Percentiles rank a stretch among this genome's conserved stretches.
Conservation (phyloP, 2,888 invertebrate species). For the Polyommatus icarus region DNA sequence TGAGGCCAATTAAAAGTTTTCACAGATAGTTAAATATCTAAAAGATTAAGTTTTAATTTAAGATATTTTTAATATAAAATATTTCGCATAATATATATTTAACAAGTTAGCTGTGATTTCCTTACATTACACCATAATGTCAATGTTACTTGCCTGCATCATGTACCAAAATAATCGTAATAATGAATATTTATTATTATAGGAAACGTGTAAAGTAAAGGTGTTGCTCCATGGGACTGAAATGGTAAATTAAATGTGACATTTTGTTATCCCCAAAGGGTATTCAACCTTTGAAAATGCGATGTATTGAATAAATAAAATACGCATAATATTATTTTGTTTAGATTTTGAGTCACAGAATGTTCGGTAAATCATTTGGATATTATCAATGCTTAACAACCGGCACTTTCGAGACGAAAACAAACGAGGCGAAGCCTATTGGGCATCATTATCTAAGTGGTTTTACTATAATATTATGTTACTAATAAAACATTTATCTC, state of each 20-base stretch:
- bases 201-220: not conserved
- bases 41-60: no score
- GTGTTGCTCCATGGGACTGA: not conserved
- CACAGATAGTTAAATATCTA: no score
- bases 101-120: no score
- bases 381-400: no score
- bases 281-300: slow-evolving; percentile 15
- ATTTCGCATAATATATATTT: no score
- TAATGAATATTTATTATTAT: not conserved
- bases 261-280: slow-evolving; percentile 12
- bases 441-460: not conserved
- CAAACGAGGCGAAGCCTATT: no score
- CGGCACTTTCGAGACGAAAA: no score
- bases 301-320: not conserved
- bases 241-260: slow-evolving; percentile 16
- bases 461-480: not conserved
- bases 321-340: not conserved
- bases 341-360: not conserved
- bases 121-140: no score
- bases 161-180: not conserved
- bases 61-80: no score
- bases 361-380: not conserved
- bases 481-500: not conserved
- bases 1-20: no score
- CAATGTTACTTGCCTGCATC: no score